Percentiles rank a stretch among this genome's conserved stretches.
Evolutionary conservation across 2,888 invertebrate species (phyloP).

Genomic region (Crioceris asparagi): DNA sequence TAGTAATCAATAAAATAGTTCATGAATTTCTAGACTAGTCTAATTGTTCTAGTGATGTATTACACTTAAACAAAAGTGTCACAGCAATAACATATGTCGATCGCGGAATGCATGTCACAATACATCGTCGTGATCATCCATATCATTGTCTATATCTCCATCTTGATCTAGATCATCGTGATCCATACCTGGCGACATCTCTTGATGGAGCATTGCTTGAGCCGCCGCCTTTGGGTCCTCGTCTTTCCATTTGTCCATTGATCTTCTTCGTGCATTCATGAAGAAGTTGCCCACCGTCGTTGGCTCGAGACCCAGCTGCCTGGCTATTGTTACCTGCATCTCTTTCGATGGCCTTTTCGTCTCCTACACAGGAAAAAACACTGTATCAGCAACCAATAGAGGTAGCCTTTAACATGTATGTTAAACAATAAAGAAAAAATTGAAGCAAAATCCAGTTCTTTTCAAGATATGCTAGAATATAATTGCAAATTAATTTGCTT

Average conservation of each 20-base stretch:
- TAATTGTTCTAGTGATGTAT: constrained; percentile 28
- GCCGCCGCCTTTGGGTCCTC: constrained; percentile 61
- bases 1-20: constrained; percentile 23
- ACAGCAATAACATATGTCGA: constrained; percentile 40
- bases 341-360: constrained; percentile 98
- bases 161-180: constrained; percentile 38
- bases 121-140: constrained; percentile 48
- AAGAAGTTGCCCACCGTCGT: constrained; percentile 99
- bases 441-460: too few relatives aligned
- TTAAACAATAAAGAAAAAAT: too few relatives aligned
- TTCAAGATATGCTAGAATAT: too few relatives aligned
- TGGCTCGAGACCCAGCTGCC: constrained; percentile 92
- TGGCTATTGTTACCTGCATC: constrained; percentile 98
- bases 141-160: constrained; percentile 42
- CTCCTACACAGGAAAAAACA: too few relatives aligned
- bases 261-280: constrained; percentile 98
- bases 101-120: constrained; percentile 43
- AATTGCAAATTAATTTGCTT: too few relatives aligned
- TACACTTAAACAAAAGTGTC: constrained; percentile 33
- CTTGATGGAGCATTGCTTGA: constrained; percentile 34
- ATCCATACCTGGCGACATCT: constrained; percentile 38
- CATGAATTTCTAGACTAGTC: constrained; percentile 24
- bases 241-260: constrained; percentile 98
- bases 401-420: too few relatives aligned
- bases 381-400: too few relatives aligned